phyloP scores from a whole-genome alignment of 2,888 invertebrate genomes.

The Lasius fuliginosus region DNA sequence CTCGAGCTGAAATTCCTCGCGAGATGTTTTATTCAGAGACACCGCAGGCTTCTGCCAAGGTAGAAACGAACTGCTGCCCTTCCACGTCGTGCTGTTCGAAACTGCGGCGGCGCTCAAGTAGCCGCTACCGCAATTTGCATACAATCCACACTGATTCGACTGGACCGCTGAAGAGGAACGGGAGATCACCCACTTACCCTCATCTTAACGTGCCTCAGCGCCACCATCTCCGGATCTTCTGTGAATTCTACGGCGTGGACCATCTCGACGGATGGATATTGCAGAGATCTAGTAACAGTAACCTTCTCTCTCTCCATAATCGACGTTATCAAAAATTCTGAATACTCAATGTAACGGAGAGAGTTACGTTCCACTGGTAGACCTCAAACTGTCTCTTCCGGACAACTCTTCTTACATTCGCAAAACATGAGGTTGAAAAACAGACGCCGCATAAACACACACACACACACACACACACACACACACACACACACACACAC shows the following conservation, averaged over 20 bases:
- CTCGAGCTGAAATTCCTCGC: slow-evolving; percentile 82
- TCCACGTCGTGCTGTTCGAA: slow-evolving; percentile 77
- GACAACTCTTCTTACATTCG: slow-evolving; percentile 14
- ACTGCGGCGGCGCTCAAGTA: slow-evolving; percentile 81
- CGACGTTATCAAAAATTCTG: not conserved
- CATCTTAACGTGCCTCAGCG: slow-evolving; percentile 17
- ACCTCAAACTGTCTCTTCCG: slow-evolving; percentile 31
- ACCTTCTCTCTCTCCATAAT: not conserved
- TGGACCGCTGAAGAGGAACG: slow-evolving; percentile 38
- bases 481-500: not conserved
- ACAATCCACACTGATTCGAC: slow-evolving; percentile 83
- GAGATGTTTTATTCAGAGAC: slow-evolving; percentile 86
- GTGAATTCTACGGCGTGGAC: slow-evolving; percentile 18
- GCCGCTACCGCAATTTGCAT: slow-evolving; percentile 85
- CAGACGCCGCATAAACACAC: not conserved
- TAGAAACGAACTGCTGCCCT: slow-evolving; percentile 75
- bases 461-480: not conserved
- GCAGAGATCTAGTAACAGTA: not conserved
- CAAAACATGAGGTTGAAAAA: slow-evolving; percentile 45
- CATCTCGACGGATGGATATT: not conserved
- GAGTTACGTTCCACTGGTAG: not conserved
- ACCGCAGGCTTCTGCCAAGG: slow-evolving; percentile 81
- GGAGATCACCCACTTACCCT: slow-evolving; percentile 59
- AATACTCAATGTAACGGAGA: not conserved
- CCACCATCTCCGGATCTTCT: not conserved